Conservation (phyloP, 2,113 vertebrate species). For the Hypocryptadius cinnamomeus region DNA sequence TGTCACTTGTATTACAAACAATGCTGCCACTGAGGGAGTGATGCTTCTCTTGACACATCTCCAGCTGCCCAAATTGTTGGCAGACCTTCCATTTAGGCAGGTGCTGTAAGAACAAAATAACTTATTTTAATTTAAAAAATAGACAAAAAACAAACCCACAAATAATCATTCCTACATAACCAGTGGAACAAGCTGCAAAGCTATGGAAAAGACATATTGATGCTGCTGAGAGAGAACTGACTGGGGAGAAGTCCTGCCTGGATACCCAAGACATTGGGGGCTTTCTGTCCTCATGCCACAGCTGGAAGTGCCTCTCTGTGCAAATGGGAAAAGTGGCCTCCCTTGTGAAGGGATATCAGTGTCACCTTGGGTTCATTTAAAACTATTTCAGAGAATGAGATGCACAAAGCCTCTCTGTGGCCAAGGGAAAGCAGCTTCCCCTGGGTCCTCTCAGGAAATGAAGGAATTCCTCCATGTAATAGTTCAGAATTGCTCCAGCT, state of each 20-base stretch:
- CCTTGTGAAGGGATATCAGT: neutral
- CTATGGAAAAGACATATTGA: neutral
- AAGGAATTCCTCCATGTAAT: neutral
- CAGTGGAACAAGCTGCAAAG: neutral
- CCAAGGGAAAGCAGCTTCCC: neutral
- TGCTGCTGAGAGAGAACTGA: neutral
- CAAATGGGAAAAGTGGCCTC: neutral
- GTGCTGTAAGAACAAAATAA: constrained; percentile 30
- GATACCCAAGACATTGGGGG: too few species aligned
- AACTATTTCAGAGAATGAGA: neutral
- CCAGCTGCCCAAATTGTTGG: neutral
- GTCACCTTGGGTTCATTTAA: neutral
- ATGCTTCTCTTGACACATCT: neutral
- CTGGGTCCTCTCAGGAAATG: neutral
- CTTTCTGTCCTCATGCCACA: neutral
- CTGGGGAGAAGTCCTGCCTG: neutral
- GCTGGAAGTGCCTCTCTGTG: neutral
- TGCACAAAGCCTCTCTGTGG: neutral
- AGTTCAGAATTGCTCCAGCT: neutral
- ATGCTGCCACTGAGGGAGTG: neutral
- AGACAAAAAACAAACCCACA: neutral
- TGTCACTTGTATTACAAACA: neutral
- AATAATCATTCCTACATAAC: fast-evolving
- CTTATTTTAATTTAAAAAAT: neutral
- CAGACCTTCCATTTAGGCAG: neutral